phyloP scores from a whole-genome alignment of 2,888 invertebrate species.

The Eurytoma adleriae region DNA sequence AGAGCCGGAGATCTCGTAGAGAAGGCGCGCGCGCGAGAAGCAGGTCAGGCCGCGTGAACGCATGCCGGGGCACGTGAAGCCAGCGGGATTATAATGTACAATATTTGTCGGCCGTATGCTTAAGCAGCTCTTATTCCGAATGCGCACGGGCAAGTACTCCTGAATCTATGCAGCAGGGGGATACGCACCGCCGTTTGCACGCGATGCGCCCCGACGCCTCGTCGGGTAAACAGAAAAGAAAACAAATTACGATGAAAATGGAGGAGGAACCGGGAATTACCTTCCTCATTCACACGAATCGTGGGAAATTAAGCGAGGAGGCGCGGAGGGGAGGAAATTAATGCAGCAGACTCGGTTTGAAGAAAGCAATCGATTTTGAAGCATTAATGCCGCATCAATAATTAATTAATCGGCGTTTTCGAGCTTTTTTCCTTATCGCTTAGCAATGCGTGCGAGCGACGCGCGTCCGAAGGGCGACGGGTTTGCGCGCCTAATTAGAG shows the following conservation, averaged over 20 bases:
- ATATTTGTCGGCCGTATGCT: conserved; percentile 4
- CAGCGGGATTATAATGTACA: conserved; percentile 18
- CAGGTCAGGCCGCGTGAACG: conserved; percentile 8
- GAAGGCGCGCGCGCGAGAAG: conserved; percentile 1
- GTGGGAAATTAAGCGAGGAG: too few relatives aligned
- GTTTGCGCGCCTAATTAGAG: conserved; percentile 5
- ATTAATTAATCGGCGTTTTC: conserved; percentile 29
- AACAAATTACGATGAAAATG: too few relatives aligned
- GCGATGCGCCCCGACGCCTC: too few relatives aligned
- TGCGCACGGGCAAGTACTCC: background rate
- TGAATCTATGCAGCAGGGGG: background rate
- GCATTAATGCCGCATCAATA: background rate
- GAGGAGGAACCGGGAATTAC: too few relatives aligned
- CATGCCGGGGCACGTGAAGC: conserved; percentile 14
- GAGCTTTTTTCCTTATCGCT: conserved; percentile 17
- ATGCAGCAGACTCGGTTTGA: background rate
- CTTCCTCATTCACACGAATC: too few relatives aligned
- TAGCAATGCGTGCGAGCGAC: background rate
- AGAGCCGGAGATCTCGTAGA: background rate
- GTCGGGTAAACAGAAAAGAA: too few relatives aligned
- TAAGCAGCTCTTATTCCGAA: background rate
- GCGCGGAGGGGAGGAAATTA: background rate
- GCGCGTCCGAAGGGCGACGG: conserved; percentile 4
- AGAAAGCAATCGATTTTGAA: background rate
- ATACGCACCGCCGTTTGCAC: too few relatives aligned